These are phyloP conservation scores for Monochamus alternatus DNA, from an alignment of 2,888 invertebrate species.

Conservation along the genomic window DNA sequence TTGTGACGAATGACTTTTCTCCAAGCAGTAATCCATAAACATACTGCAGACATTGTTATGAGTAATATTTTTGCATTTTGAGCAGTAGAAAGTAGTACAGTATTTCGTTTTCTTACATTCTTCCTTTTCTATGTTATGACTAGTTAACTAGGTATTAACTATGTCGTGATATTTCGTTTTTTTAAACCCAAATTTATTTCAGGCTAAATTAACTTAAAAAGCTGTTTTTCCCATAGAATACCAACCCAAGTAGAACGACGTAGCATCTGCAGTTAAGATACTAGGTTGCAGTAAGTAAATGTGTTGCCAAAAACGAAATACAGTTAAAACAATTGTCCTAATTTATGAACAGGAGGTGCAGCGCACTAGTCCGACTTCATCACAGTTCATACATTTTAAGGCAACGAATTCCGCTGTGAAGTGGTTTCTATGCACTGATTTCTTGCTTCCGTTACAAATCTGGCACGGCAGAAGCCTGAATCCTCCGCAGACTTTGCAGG, in stretches of 20 bases:
- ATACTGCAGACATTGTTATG: too few species aligned
- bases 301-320: conserved; percentile 2
- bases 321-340: background rate
- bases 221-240: background rate
- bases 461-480: conserved; percentile 92
- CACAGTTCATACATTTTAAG: conserved; percentile 95
- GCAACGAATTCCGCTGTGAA: conserved; percentile 96
- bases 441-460: conserved; percentile 96
- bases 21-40: too few species aligned
- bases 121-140: background rate
- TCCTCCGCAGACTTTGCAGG: conserved; percentile 93
- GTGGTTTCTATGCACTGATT: conserved; percentile 93
- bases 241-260: background rate
- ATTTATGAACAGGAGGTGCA: conserved; percentile 74
- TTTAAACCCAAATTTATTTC: background rate
- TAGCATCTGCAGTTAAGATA: background rate
- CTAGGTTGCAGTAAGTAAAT: background rate
- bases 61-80: background rate
- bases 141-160: background rate
- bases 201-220: background rate
- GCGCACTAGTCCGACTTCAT: conserved; percentile 93
- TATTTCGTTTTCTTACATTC: background rate
- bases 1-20: too few species aligned
- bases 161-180: background rate
- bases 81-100: background rate